These are phyloP conservation scores for Emydura subglobosa DNA, from an alignment of 2,113 vertebrate species.

Conservation along the genomic window DNA sequence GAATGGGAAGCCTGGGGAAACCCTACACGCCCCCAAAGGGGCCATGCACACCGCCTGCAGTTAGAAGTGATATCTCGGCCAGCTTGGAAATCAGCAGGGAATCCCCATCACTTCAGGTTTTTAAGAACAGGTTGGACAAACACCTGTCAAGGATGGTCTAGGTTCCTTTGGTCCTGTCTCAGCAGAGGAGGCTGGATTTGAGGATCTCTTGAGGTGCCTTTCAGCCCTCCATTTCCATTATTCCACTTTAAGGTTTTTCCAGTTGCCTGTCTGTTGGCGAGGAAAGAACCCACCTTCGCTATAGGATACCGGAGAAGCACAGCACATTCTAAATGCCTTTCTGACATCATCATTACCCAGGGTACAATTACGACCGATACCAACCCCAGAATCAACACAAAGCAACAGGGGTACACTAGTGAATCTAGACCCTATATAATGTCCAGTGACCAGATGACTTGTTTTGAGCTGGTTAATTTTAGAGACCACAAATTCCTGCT, in stretches of 20 bases:
- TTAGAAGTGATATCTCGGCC: no score
- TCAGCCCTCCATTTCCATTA: no score
- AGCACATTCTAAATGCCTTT: rapidly evolving
- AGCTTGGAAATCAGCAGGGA: no score
- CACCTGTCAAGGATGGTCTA: no score
- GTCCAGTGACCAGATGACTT: rapidly evolving
- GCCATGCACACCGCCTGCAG: no score
- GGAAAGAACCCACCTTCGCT: neutral
- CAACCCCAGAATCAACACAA: neutral
- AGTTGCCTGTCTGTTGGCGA: neutral
- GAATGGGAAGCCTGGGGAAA: no score
- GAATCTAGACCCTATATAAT: neutral
- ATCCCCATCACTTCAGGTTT: no score
- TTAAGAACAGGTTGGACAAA: no score
- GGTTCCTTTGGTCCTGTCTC: no score
- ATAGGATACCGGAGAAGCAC: neutral
- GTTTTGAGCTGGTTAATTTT: neutral
- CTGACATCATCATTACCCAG: neutral
- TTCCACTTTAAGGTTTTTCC: neutral
- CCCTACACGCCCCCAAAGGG: no score
- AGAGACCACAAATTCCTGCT: neutral
- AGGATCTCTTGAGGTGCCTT: no score
- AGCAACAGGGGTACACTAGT: neutral
- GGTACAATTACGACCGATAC: neutral
- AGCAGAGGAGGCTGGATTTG: no score